These are phyloP conservation scores for Patagioenas fasciata DNA, from an alignment of 2,113 vertebrate genomes.

Conservation along the genomic window DNA sequence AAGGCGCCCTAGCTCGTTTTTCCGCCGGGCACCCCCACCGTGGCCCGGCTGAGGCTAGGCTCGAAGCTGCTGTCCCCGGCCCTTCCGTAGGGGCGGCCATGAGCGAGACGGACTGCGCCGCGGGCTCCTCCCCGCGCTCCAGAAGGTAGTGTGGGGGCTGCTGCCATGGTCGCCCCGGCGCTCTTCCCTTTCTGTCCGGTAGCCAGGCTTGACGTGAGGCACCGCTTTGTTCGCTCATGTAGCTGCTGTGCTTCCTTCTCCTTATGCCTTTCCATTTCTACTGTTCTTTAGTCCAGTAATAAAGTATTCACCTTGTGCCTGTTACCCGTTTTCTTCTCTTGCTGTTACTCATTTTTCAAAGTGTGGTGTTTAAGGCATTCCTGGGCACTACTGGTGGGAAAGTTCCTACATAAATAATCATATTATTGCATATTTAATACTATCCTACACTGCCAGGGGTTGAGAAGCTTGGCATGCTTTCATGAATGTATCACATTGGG, in stretches of 20 bases:
- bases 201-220: fast-evolving
- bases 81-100: background rate
- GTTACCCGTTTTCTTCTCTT: background rate
- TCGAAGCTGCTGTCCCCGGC: background rate
- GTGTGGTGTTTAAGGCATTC: fast-evolving
- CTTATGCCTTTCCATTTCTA: fast-evolving
- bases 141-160: constrained; percentile 58
- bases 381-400: background rate
- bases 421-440: fast-evolving
- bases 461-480: background rate
- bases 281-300: background rate
- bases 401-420: fast-evolving
- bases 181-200: too few relatives aligned
- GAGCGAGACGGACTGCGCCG: constrained; percentile 10
- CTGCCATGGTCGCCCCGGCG: fast-evolving
- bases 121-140: background rate
- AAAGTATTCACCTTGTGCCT: background rate
- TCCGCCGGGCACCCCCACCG: background rate
- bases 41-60: background rate
- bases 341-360: background rate
- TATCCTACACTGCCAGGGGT: fast-evolving
- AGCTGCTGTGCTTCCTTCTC: too few relatives aligned
- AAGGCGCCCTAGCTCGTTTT: too few relatives aligned
- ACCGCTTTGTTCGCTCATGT: fast-evolving
- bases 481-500: fast-evolving